Percentiles rank a stretch among this genome's conserved stretches.
These are phyloP conservation scores for Busseola fusca DNA, from an alignment of 2,888 invertebrate species.

Conservation along the genomic window DNA sequence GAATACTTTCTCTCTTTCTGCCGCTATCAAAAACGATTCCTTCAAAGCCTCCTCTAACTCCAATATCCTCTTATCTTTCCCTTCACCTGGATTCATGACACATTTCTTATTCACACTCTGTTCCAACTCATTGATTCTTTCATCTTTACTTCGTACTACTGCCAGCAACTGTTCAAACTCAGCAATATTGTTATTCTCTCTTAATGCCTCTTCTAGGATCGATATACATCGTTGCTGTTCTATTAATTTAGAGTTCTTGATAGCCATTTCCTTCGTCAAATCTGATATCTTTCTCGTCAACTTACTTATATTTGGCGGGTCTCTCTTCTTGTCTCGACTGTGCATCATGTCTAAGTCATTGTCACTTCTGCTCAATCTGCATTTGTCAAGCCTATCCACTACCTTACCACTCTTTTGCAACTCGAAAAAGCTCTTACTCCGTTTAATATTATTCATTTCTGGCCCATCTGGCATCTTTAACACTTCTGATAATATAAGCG, in stretches of 20 bases:
- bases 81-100: constrained; percentile 74
- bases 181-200: constrained; percentile 88
- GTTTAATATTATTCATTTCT: constrained; percentile 78
- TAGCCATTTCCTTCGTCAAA: constrained; percentile 82
- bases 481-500: constrained; percentile 85
- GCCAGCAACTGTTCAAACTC: constrained; percentile 89
- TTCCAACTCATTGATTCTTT: constrained; percentile 93
- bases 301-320: constrained; percentile 75
- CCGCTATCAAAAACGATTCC: constrained; percentile 93
- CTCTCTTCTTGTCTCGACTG: constrained; percentile 68
- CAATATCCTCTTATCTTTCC: constrained; percentile 90
- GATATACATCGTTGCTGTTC: constrained; percentile 88
- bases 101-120: constrained; percentile 89
- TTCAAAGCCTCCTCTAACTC: constrained; percentile 95
- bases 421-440: constrained; percentile 85
- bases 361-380: constrained; percentile 84
- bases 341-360: constrained; percentile 79
- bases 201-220: constrained; percentile 87
- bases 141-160: constrained; percentile 89
- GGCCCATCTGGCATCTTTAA: constrained; percentile 84
- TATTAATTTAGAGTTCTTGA: constrained; percentile 87
- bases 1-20: constrained; percentile 91
- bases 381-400: constrained; percentile 88
- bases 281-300: constrained; percentile 82
- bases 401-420: constrained; percentile 89